Conservation (phyloP, 2,888 invertebrate genomes). For the Entomobrya multifasciata region DNA sequence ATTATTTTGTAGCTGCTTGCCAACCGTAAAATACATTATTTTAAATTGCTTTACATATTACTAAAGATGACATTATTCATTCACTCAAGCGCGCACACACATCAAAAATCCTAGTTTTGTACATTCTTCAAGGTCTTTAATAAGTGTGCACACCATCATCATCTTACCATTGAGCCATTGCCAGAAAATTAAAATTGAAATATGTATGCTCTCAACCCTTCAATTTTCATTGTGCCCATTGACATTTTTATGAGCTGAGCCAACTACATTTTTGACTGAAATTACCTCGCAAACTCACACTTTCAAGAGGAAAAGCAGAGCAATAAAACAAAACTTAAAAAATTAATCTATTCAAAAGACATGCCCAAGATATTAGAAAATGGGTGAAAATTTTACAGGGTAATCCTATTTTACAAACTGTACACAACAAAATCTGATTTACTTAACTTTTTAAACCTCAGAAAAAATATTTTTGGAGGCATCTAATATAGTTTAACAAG, state of each 20-base stretch:
- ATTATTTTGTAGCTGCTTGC: constrained; percentile 5
- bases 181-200: constrained; percentile 56
- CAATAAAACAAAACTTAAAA: constrained; percentile 16
- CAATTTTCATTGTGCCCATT: constrained; percentile 67
- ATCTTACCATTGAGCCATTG: neutral
- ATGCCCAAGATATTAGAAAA: too few relatives aligned
- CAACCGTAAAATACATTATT: constrained; percentile 54
- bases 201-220: constrained; percentile 61
- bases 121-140: constrained; percentile 33
- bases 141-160: neutral
- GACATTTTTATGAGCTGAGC: constrained; percentile 68
- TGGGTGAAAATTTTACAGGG: too few relatives aligned
- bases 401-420: too few relatives aligned
- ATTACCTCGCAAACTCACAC: constrained; percentile 68
- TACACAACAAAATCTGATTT: too few relatives aligned
- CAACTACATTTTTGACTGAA: constrained; percentile 64
- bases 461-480: too few relatives aligned
- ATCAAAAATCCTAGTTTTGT: neutral
- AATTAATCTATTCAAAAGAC: too few relatives aligned
- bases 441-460: too few relatives aligned
- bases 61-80: constrained; percentile 38
- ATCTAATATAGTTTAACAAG: too few relatives aligned
- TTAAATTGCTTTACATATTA: constrained; percentile 60
- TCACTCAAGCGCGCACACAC: neutral
- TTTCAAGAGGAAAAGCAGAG: constrained; percentile 38